Evolutionary conservation across 2,113 vertebrate species (phyloP), one percentile per base, ranked within the genome.

Genomic region (Notothenia coriiceps): DNA sequence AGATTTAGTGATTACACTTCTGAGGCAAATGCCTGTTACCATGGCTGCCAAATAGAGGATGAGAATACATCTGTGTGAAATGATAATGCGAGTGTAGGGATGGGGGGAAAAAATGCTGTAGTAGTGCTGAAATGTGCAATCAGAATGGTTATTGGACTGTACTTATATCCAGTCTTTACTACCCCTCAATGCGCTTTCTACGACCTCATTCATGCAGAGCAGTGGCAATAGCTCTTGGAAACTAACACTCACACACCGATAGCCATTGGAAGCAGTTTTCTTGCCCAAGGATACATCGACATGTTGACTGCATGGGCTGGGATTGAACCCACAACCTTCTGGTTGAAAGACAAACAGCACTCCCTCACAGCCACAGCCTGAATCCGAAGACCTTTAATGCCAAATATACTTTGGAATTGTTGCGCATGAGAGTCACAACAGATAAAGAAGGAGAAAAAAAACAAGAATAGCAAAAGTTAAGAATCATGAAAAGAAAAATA

Each of bases 1-100:
- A 87, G 91, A 94, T 88, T 50, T 80, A 91, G 61, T 80, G 93
- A 94, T 94, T 72, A 82, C 91, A 90, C 71, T 90, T 86, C 55
- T 79, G 90, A 86, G 89, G 93, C 87, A 91, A 91, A 91, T 76
- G 78, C 84, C 79, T 18, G 91, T 92, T 92, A 88, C 86, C 83
- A 93, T 93, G 93, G 93, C 77, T 88, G 70, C 90, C n/a, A 70
- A 75, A 85, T 77, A 84, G 55, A 70, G 67, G 76, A 69, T 72
- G 65, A 67, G 43, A 64, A 57, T 83, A 62, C 81, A 72, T 86
- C 74, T 73, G 62, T 71, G 60, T 66, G 57, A 57, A 61, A 54
- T 52, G 60, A 51, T 70, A 63, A 47, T 62, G 43, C 52, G 59
- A 47, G 47, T 69, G 54, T 46, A 0, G 9, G 10, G 6, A 14